A percentile compares a stretch with the other conserved stretches of the same genome.
Conservation (phyloP, 2,888 invertebrate genomes). For the Papilio demoleus region DNA sequence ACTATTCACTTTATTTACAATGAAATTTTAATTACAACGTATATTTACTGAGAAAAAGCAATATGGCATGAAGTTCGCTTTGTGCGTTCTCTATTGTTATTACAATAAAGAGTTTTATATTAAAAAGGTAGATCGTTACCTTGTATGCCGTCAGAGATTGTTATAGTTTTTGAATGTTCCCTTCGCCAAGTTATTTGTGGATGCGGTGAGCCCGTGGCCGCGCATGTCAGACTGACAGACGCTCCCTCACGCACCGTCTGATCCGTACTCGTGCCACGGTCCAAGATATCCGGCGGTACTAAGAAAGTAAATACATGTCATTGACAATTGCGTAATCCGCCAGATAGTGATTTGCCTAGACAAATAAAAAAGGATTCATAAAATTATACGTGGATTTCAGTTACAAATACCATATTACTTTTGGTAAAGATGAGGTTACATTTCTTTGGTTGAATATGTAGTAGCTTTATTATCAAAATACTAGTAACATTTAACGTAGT, state of each 20-base stretch:
- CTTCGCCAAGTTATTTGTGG: conserved; percentile 95
- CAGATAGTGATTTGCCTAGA: neutral
- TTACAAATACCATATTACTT: too few species aligned
- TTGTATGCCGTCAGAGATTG: conserved; percentile 86
- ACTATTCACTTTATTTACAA: neutral
- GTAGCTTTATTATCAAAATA: too few species aligned
- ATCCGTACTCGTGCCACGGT: conserved; percentile 92
- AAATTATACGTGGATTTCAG: too few species aligned
- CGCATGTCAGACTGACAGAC: conserved; percentile 92
- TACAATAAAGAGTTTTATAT: conserved; percentile 2
- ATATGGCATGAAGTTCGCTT: neutral
- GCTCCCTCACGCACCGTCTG: conserved; percentile 94
- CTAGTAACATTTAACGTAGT: too few species aligned
- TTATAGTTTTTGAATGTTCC: conserved; percentile 90
- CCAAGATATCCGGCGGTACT: conserved; percentile 94
- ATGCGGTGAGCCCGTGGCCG: conserved; percentile 93
- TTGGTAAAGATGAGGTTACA: too few species aligned
- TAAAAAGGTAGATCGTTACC: conserved; percentile 70
- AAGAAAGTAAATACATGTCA: conserved; percentile 43
- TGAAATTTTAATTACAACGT: conserved; percentile 31
- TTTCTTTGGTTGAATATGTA: too few species aligned
- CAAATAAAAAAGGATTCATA: neutral
- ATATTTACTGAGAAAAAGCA: conserved; percentile 9
- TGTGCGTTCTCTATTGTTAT: conserved; percentile 4
- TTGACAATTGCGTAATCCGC: neutral